Evolutionary conservation across 2,797 vertebrate genomes (phyloP).

Genomic region (Pempheris klunzingeri): DNA sequence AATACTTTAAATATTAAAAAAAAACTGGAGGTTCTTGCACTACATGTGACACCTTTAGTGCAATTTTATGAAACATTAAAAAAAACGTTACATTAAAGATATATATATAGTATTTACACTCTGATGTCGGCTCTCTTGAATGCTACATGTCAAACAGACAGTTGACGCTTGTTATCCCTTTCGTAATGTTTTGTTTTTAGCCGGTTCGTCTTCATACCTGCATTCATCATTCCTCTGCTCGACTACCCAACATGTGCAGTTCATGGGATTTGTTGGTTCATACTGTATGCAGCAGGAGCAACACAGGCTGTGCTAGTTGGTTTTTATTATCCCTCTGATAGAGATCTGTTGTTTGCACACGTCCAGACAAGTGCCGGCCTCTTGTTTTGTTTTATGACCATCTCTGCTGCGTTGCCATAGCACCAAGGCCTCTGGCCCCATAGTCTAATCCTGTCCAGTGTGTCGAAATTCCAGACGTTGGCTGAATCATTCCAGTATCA

Average conservation of each 20-base stretch:
- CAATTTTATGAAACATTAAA: slow-evolving; percentile 48
- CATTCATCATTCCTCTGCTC: slow-evolving; percentile 34
- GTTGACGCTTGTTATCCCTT: slow-evolving; percentile 27
- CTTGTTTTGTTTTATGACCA: slow-evolving; percentile 87
- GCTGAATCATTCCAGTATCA: slow-evolving; percentile 83
- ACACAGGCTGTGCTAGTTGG: slow-evolving; percentile 46
- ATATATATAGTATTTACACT: slow-evolving; percentile 40
- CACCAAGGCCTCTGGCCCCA: slow-evolving; percentile 79
- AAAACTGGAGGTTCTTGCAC: slow-evolving; percentile 18
- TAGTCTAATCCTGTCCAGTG: slow-evolving; percentile 84
- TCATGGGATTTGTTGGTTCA: slow-evolving; percentile 45
- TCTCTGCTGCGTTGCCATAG: slow-evolving; percentile 86
- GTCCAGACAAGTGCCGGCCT: slow-evolving; percentile 80
- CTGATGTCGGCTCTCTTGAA: slow-evolving; percentile 39
- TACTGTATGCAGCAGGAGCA: slow-evolving; percentile 65
- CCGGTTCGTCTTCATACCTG: slow-evolving; percentile 18
- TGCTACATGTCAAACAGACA: slow-evolving; percentile 71
- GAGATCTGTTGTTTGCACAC: slow-evolving; percentile 85
- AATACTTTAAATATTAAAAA: slow-evolving; percentile 61
- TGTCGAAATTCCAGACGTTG: slow-evolving; percentile 83
- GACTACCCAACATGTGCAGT: slow-evolving; percentile 42
- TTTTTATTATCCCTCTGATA: slow-evolving; percentile 81
- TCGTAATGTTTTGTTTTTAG: slow-evolving; percentile 27
- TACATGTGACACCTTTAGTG: slow-evolving; percentile 45
- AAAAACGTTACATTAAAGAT: slow-evolving; percentile 49